A percentile compares a stretch with the other conserved stretches of the same genome.
phyloP scores from a whole-genome alignment of 2,797 vertebrate species.

The Lates japonicus region DNA sequence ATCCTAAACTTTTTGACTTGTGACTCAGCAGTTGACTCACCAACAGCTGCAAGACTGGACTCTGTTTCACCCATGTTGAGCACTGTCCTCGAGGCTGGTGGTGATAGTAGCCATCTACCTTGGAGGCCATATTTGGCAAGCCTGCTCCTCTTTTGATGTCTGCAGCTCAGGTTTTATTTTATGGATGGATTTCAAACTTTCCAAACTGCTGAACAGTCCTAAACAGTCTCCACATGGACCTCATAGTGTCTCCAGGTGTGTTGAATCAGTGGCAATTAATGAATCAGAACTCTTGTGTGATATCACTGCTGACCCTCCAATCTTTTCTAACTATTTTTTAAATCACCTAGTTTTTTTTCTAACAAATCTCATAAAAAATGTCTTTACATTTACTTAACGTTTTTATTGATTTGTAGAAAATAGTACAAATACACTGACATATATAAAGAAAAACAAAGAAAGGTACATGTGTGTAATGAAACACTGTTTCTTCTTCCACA shows the following conservation, averaged over 20 bases:
- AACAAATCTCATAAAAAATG: background rate
- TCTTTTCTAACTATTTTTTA: background rate
- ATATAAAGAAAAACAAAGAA: slow-evolving; percentile 36
- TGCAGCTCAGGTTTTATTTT: slow-evolving; percentile 15
- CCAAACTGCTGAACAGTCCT: background rate
- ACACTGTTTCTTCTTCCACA: slow-evolving; percentile 39
- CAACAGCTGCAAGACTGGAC: background rate
- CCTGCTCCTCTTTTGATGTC: background rate
- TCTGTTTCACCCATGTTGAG: background rate
- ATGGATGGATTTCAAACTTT: background rate
- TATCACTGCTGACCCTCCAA: background rate
- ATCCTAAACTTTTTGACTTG: background rate
- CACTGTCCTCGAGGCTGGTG: background rate
- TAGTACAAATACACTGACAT: slow-evolving; percentile 54
- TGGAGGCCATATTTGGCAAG: background rate
- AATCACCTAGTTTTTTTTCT: background rate
- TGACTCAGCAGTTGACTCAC: background rate
- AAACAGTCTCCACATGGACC: background rate
- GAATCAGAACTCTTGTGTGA: background rate
- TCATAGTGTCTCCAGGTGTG: background rate
- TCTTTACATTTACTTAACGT: slow-evolving; percentile 34
- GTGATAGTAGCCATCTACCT: background rate
- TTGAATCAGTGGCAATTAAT: background rate
- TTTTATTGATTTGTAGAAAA: slow-evolving; percentile 74
- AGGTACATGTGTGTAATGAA: slow-evolving; percentile 22